A percentile compares a stretch with the other conserved stretches of the same genome.
These are phyloP conservation scores for Bergia sp. DNA, from an alignment of 92 coral and sea anemone genomes.

Conservation along the genomic window DNA sequence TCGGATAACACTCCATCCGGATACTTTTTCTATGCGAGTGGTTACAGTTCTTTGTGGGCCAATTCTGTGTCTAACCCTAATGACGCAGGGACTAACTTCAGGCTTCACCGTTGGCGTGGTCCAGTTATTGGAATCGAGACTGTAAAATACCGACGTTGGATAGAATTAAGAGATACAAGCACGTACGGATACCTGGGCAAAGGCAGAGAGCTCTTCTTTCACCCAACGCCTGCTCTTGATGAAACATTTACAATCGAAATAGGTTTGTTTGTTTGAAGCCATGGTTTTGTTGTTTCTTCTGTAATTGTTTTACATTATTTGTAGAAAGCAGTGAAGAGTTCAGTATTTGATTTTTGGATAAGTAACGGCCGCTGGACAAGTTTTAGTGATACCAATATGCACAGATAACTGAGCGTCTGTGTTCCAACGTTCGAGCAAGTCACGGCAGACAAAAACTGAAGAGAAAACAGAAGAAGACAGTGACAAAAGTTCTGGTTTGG, in stretches of 20 bases:
- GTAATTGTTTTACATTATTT: no score
- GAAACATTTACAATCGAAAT: slow-evolving; percentile 59
- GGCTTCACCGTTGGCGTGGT: slow-evolving; percentile 54
- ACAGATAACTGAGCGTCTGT: no score
- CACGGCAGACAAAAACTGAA: no score
- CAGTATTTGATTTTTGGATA: no score
- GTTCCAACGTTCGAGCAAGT: no score
- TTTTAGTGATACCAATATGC: no score
- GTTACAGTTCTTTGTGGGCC: not conserved
- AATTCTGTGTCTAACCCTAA: not conserved
- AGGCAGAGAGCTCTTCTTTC: not conserved
- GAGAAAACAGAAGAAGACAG: no score
- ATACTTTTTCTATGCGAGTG: slow-evolving; percentile 40
- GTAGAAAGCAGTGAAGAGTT: no score
- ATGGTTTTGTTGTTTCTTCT: not conserved
- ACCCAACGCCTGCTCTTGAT: not conserved
- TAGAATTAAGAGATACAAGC: slow-evolving; percentile 24
- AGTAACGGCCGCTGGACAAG: no score
- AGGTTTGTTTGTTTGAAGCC: slow-evolving; percentile 12
- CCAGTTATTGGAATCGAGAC: slow-evolving; percentile 45
- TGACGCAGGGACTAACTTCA: slow-evolving; percentile 7
- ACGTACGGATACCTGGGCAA: slow-evolving; percentile 25
- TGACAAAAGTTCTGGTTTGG: no score
- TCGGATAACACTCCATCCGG: slow-evolving; percentile 48
- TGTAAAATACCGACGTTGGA: slow-evolving; percentile 41